Base-by-base conservation (phyloP, 2,113 vertebrate genomes). In the Rana temporaria region DNA sequence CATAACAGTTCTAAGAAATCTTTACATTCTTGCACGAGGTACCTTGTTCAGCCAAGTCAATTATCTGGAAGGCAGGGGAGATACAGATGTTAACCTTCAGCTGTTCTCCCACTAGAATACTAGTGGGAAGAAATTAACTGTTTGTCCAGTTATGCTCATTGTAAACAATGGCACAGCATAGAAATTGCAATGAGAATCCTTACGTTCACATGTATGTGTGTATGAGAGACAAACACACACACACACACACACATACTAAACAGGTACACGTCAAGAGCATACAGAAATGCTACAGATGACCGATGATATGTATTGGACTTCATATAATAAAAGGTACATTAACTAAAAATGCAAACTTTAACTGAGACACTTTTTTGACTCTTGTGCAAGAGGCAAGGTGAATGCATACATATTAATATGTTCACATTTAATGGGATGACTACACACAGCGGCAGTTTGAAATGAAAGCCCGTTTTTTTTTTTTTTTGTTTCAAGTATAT, bases 391-490 rank as follows among this genome's bases (percentile, higher is more conserved):
- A 93, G 92, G 93, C 93, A 93, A 92, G 93, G 92, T 91, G 91
- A 94, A 95, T 91, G 91, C 91, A 92, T 93, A 96, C 92, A 90
- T 90, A 90, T 85, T 91, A 90, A 95, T 75, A 92, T 90, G 92
- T 97, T 98, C 97, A 97, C 96, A 97, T 98, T 95, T 93, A 94
- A 94, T 95, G 95, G 97, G 96, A 98, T 96, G 95, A 96, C 96
- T 92, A 96, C 96, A 82, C 95, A 91, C 86, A 91, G 94, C 83
- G 94, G 95, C 93, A 95, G 95, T 95, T 94, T 94, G 90, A 93
- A 92, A 92, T 92, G 91, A 91, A 75, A 93, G 95, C 92, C 95
- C 92, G 93, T 96, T 96, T 48, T 8, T 92, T 48, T 48, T 92
- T 98, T 96, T 96, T 48, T 48, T 92, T 12, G 6, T 92, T 98